Evolutionary conservation across 2,113 vertebrate genomes (phyloP), one percentile per base, ranked within the genome.

Genomic region (Pachyramphus minor): DNA sequence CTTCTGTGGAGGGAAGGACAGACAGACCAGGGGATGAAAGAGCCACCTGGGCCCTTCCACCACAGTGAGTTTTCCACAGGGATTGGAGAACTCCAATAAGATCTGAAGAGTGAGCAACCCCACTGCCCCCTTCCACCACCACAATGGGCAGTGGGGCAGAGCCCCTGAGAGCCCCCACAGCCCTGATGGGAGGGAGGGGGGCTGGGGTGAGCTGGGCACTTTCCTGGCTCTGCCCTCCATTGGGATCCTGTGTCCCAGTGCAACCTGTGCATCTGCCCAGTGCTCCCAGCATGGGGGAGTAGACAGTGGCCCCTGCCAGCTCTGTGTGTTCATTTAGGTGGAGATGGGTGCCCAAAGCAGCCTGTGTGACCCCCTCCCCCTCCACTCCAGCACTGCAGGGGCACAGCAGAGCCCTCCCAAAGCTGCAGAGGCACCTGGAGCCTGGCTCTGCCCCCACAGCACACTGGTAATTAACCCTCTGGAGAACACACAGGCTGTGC

Each of bases 1-100:
- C 50, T 76, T 95, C 99, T 99, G 95, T 22, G 20, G 92, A 91
- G 39, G 85, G 69, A 73, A 92, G 71, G 55, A 67, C 23, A 88
- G 59, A 75, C 37, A 85, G 33, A 41, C 0, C 21, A 49, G 71
- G 55, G 33, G 39, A 44, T 22, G 60, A 17, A 30, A 64, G 81
- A 50, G 73, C 42, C 25, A 25, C 53, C 37, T 14, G 53, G 14
- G 72, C 45, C 84, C 42, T 89, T 62, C 73, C 4, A 2, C 50
- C 64, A 9, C 53, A 31, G 18, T 24, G 0, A 5, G 8, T 11
- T 89, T 79, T 63, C 72, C 53, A 53, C 3, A 41, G 39, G 42
- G 27, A 24, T 0, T 24, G 25, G 50, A 44, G 42, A 82, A 25
- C 39, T 75, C n/a, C 60, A 55, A 27, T 69, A 20, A 58, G 17